Evolutionary conservation across 1,140 invertebrate genomes (phyloP), one percentile per base, ranked within the genome.

Genomic region (Magallana ariakensis): DNA sequence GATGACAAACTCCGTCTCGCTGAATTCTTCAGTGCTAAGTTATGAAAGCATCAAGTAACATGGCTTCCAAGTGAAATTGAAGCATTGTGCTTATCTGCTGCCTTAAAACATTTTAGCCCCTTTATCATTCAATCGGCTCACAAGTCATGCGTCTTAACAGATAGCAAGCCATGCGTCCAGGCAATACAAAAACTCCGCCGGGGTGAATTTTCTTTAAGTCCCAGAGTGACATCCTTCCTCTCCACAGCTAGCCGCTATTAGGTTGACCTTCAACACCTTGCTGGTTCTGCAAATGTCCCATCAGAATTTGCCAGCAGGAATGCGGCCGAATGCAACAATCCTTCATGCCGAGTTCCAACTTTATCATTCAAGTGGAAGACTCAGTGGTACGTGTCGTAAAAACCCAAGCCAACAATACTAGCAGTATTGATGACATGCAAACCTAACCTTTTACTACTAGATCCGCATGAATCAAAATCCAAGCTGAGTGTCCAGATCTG

Each of bases 301-400:
- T 87, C 88, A 46, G 84, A 90, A 75, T 88, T 91, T 56, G 83
- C 86, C 15, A 90, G 86, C 33, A 13, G 89, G 13, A 90, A 90
- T 85, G 84, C 90, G 26, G 83, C 83, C 13, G 11, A 33, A 0
- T 88, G 85, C 62, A 33, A 83, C 5, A 19, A 85, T 15, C 66
- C 80, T 46, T 9, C 13, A 16, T 85, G 22, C 54, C 89, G 54
- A 84, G 58, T 0, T 88, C 84, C 33, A 33, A 9, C 33, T 86
- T 86, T 57, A 56, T 88, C 15, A 33, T 26, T 6, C 9, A 15
- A 15, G 88, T 22, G 4, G 82, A 86, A 60, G 46, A 84, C 19
- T 82, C 60, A 16, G 85, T 87, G 11, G 83, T 89, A 11, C 58
- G 86, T 4, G 15, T 16, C 16, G 15, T 83, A 19, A 54, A 16